phyloP scores from a whole-genome alignment of 1,140 invertebrate species.

The Musca domestica region DNA sequence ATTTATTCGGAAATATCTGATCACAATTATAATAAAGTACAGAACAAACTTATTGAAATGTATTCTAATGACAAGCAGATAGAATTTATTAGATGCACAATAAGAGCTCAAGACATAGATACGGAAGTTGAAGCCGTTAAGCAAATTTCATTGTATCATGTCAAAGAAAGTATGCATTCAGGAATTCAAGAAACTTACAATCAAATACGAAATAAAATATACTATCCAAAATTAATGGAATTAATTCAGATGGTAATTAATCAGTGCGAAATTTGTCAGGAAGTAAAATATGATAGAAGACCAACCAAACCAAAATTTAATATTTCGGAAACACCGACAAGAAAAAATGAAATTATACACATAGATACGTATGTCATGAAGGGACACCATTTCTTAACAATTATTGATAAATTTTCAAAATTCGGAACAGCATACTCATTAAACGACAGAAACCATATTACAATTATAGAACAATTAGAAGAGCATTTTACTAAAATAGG shows the following conservation, averaged over 20 bases:
- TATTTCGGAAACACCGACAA: slow-evolving; percentile 22
- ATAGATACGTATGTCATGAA: slow-evolving; percentile 24
- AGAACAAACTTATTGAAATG: slow-evolving; percentile 26
- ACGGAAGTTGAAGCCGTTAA: slow-evolving; percentile 19
- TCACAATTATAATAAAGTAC: slow-evolving; percentile 15
- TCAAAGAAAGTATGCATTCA: slow-evolving; percentile 24
- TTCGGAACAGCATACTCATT: not conserved
- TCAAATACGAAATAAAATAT: slow-evolving; percentile 23
- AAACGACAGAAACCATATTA: not conserved
- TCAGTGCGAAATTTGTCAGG: slow-evolving; percentile 20
- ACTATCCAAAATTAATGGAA: slow-evolving; percentile 21
- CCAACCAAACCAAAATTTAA: slow-evolving; percentile 23
- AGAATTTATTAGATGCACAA: slow-evolving; percentile 23
- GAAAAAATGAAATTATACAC: slow-evolving; percentile 24
- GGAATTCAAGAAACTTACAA: slow-evolving; percentile 25
- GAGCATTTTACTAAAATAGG: not conserved
- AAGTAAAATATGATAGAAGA: slow-evolving; percentile 24
- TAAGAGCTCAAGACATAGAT: slow-evolving; percentile 22
- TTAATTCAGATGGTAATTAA: no score
- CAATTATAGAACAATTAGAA: not conserved
- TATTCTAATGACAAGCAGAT: slow-evolving; percentile 19
- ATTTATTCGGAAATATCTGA: slow-evolving; percentile 7
- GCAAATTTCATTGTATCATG: slow-evolving; percentile 25
- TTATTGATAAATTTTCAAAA: slow-evolving; percentile 17
- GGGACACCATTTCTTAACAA: slow-evolving; percentile 23